Evolutionary conservation across 1,140 invertebrate genomes (phyloP).

Genomic region (Drusus annulatus): DNA sequence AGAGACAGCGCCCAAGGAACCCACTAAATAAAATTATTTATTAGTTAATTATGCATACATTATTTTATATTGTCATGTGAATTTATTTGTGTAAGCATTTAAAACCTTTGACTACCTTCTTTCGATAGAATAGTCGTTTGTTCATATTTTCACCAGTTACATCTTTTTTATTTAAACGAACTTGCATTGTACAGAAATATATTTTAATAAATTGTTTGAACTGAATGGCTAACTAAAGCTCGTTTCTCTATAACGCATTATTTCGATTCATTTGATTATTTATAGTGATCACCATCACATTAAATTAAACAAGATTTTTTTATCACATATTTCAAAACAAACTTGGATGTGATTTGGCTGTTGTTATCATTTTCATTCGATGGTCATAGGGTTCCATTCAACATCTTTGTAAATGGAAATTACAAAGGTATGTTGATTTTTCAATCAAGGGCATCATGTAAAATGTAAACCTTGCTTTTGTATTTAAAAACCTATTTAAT

Average conservation of each 20-base stretch:
- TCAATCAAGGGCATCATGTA: too few relatives aligned
- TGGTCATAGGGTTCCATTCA: too few relatives aligned
- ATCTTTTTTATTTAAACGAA: neutral
- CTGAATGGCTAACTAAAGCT: neutral
- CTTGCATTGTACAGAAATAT: neutral
- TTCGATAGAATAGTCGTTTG: neutral
- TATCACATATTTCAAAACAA: too few relatives aligned
- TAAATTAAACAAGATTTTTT: too few relatives aligned
- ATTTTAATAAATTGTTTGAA: constrained; percentile 4
- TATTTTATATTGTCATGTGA: neutral
- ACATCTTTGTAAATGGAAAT: too few relatives aligned
- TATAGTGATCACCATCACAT: too few relatives aligned
- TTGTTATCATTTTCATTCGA: too few relatives aligned
- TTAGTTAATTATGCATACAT: constrained; percentile 6
- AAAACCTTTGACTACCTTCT: neutral
- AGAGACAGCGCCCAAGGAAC: neutral
- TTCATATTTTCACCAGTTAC: neutral
- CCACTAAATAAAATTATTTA: constrained; percentile 8
- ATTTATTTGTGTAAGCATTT: constrained; percentile 2
- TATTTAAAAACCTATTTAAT: too few relatives aligned
- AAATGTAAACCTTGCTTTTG: too few relatives aligned
- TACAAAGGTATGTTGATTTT: too few relatives aligned
- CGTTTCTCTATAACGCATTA: neutral
- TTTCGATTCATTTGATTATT: too few relatives aligned
- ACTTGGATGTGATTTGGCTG: too few relatives aligned